A percentile compares a stretch with the other conserved stretches of the same genome.
phyloP scores from a whole-genome alignment of 2,888 invertebrate species.

The Isoperla grammatica region DNA sequence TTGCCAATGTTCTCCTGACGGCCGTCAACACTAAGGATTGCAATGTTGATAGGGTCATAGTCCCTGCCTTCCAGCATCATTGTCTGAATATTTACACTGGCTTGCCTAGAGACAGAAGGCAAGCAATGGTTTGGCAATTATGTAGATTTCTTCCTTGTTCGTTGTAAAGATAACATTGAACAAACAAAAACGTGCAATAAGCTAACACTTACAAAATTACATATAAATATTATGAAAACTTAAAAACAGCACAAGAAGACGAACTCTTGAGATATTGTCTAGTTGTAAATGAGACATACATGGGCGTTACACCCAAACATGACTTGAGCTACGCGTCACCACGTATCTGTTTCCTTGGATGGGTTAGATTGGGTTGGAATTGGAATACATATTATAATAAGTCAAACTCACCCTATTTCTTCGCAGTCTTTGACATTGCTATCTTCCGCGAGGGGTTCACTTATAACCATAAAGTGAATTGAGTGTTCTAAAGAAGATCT shows the following conservation, averaged over 20 bases:
- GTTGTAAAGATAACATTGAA: background rate
- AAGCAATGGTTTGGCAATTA: background rate
- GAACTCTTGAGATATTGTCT: too few species aligned
- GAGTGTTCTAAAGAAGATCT: too few species aligned
- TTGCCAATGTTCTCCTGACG: background rate
- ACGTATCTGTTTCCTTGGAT: too few species aligned
- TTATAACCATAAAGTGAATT: constrained; percentile 3
- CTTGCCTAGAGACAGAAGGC: background rate
- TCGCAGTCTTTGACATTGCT: background rate
- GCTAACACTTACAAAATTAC: background rate
- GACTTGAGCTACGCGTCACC: too few species aligned
- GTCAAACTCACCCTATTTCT: constrained; percentile 8
- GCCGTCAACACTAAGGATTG: background rate
- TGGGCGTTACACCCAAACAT: too few species aligned
- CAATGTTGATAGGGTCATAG: background rate
- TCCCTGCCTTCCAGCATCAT: background rate
- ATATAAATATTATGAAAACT: background rate
- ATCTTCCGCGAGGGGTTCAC: background rate
- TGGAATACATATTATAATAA: too few species aligned
- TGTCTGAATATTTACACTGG: background rate
- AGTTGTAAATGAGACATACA: too few species aligned
- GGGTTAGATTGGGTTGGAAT: too few species aligned
- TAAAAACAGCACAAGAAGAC: too few species aligned
- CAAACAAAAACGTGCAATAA: background rate
- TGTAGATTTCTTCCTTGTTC: background rate